Evolutionary conservation across 2,888 invertebrate species (phyloP), one percentile per base, ranked within the genome.

Genomic region (Plagodis dolabraria): DNA sequence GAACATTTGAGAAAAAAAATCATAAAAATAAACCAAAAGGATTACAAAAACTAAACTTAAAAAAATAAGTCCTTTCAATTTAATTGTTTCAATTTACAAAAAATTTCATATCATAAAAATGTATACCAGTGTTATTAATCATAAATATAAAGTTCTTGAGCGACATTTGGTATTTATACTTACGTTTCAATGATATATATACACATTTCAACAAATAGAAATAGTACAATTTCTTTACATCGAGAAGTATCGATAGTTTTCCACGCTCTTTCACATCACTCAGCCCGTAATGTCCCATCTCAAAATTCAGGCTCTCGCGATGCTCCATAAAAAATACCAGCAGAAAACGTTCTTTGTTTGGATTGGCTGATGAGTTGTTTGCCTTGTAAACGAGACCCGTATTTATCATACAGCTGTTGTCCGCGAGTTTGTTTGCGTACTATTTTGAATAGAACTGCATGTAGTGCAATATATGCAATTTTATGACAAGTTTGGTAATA

Each of bases 341-440:
- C 65, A 65, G 67, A 69, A 74, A 72, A 55, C 72, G 66, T 72
- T 63, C 72, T 71, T 70, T 86, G 82, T 87, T 87, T 85, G 82
- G 66, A 76, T 76, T 82, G 71, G 63, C 83, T 87, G 87, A 87
- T 85, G 86, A 88, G 83, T 74, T 86, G 86, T 87, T 87, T 87
- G 79, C 78, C 60, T 81, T 82, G 84, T 81, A 80, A 86, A 86
- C 85, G 84, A 85, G 78, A 77, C 79, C 81, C 84, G 83, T 83
- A 85, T 82, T 83, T 82, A 78, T 74, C 70, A 73, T 71, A 74
- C 53, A 55, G 44, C 52, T 38, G 33, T 42, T 46, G 49, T 46
- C 44, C n/a, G 46, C 43, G 49, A 53, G 44, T 57, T 47, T 53
- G 44, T 44, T 55, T 7, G 7, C 33, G 47, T 42, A 45, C 38